phyloP scores from a whole-genome alignment of 2,888 invertebrate genomes.

The Coleophora deauratella region DNA sequence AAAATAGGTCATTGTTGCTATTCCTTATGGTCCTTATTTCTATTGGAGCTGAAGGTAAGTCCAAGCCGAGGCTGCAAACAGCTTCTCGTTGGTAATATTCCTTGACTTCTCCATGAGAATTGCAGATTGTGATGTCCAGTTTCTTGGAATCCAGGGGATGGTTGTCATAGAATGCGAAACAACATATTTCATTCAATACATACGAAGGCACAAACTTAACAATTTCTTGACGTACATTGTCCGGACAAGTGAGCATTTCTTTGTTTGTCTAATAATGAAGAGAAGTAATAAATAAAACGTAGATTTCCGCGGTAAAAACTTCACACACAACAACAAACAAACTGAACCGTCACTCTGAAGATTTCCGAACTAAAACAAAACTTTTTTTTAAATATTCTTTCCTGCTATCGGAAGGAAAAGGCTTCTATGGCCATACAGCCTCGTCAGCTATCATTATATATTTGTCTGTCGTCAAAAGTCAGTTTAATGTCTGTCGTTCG shows the following conservation, averaged over 20 bases:
- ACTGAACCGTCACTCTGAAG: no score
- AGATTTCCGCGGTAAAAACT: not conserved
- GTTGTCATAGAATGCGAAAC: slow-evolving; percentile 50
- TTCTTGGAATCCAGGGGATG: slow-evolving; percentile 39
- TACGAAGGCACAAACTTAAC: slow-evolving; percentile 37
- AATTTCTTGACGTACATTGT: slow-evolving; percentile 32
- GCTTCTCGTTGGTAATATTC: slow-evolving; percentile 45
- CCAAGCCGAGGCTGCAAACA: slow-evolving; percentile 28
- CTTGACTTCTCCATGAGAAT: slow-evolving; percentile 38
- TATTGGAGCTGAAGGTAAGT: slow-evolving; percentile 15
- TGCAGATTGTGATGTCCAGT: slow-evolving; percentile 47
- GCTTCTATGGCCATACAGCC: no score
- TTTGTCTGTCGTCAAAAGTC: no score
- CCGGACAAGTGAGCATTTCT: slow-evolving; percentile 14
- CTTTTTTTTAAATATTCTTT: no score
- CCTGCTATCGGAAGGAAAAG: no score
- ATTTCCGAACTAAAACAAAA: no score
- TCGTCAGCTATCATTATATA: no score
- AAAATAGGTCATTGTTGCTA: slow-evolving; percentile 38
- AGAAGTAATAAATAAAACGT: no score
- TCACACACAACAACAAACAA: not conserved
- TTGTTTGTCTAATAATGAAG: no score
- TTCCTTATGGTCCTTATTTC: slow-evolving; percentile 44
- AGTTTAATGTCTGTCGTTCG: no score
- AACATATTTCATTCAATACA: slow-evolving; percentile 32